Evolutionary conservation across 2,113 vertebrate species (phyloP).

Genomic region (Oryzias melastigma): DNA sequence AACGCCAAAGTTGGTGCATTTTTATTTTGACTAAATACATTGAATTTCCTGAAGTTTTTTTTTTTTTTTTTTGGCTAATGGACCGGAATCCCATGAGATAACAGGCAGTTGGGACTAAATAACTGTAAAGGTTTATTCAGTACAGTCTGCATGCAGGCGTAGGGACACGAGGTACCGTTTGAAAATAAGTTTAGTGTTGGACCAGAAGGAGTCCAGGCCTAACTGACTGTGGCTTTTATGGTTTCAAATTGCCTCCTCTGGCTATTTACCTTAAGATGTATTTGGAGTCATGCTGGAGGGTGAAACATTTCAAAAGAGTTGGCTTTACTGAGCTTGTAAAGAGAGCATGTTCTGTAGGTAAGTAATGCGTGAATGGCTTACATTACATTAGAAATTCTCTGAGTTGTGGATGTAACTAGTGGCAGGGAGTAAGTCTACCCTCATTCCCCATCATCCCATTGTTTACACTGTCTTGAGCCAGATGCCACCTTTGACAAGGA

Average conservation of each 20-base stretch:
- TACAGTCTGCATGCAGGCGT: conserved; percentile 22
- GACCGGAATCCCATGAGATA: conserved; percentile 23
- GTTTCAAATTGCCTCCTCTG: conserved; percentile 35
- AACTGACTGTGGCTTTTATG: conserved; percentile 35
- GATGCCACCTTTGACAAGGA: too few species aligned
- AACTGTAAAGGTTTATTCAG: conserved; percentile 31
- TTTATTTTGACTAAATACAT: conserved; percentile 36
- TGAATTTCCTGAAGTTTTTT: conserved; percentile 26
- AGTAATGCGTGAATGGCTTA: conserved; percentile 6
- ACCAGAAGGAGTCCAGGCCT: conserved; percentile 20
- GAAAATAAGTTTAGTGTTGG: conserved; percentile 37
- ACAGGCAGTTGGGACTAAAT: conserved; percentile 35
- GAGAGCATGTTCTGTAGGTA: conserved; percentile 22
- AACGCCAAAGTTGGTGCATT: conserved; percentile 28
- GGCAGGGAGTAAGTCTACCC: too few species aligned
- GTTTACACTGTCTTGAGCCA: too few species aligned
- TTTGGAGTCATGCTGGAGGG: conserved; percentile 21
- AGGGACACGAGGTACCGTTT: conserved; percentile 40
- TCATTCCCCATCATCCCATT: too few species aligned
- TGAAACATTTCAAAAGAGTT: conserved; percentile 32
- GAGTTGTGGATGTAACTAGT: too few species aligned
- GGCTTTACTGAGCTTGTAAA: conserved; percentile 24
- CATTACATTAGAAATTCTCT: too few species aligned
- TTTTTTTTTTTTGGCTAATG: conserved; percentile 24
- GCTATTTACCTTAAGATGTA: conserved; percentile 39